Percentiles rank a stretch among this genome's conserved stretches.
Conservation (phyloP, 2,888 invertebrate genomes). For the Cryptocephalus primarius region DNA sequence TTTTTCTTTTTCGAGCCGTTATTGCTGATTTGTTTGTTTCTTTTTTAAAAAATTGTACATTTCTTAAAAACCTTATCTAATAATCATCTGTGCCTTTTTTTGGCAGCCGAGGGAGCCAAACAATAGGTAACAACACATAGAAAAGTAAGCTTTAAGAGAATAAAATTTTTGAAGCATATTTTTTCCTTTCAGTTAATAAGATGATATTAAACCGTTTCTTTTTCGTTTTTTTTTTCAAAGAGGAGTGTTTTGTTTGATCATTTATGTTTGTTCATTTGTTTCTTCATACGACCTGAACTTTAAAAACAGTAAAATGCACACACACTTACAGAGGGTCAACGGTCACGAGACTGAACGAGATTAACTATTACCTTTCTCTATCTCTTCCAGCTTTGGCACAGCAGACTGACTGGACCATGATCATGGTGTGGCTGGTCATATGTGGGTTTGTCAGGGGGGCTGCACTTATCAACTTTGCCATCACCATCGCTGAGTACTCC, state of each 20-base stretch:
- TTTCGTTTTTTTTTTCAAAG: too few relatives aligned
- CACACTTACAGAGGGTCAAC: slow-evolving; percentile 1
- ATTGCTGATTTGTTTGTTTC: slow-evolving; percentile 6
- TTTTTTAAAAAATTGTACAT: slow-evolving; percentile 5
- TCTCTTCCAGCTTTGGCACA: slow-evolving; percentile 55
- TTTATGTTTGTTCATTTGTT: slow-evolving; percentile 16
- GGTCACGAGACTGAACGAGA: background rate
- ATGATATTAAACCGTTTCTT: too few relatives aligned
- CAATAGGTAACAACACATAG: slow-evolving; percentile 34
- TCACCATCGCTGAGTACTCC: slow-evolving; percentile 68
- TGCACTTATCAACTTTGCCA: slow-evolving; percentile 65
- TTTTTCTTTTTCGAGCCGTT: background rate
- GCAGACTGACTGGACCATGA: slow-evolving; percentile 56
- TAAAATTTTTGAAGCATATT: slow-evolving; percentile 13
- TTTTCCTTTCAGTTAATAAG: slow-evolving; percentile 1
- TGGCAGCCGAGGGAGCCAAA: slow-evolving; percentile 36
- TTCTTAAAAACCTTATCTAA: background rate
- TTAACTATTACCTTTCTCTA: slow-evolving; percentile 7
- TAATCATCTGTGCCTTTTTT: slow-evolving; percentile 27
- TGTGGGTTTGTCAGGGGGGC: slow-evolving; percentile 72
- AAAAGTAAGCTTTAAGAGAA: slow-evolving; percentile 33
- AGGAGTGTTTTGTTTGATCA: slow-evolving; percentile 5
- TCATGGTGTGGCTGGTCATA: slow-evolving; percentile 61
- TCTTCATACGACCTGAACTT: slow-evolving; percentile 18
- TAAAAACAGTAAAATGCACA: slow-evolving; percentile 7